Evolutionary conservation across 2,113 vertebrate genomes (phyloP).

Genomic region (Canis aureus): DNA sequence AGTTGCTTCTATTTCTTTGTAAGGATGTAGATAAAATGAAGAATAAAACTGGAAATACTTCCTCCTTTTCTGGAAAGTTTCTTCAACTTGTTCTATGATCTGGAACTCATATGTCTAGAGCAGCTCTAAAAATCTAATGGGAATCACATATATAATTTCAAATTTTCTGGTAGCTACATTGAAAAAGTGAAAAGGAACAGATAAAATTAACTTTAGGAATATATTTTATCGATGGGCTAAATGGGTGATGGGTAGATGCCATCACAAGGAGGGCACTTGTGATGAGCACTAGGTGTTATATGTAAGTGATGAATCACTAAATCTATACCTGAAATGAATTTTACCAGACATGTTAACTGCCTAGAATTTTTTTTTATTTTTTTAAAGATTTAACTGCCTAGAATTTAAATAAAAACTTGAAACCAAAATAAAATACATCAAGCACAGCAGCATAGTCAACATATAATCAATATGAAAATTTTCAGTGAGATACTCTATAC

Average conservation of each 20-base stretch:
- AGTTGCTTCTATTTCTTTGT: background rate
- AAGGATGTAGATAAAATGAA: background rate
- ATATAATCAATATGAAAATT: background rate
- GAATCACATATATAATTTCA: background rate
- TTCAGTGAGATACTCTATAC: background rate
- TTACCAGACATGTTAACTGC: background rate
- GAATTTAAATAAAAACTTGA: background rate
- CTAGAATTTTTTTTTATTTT: background rate
- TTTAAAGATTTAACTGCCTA: background rate
- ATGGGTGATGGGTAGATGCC: background rate
- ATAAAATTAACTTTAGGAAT: background rate
- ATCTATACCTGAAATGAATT: background rate
- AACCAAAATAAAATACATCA: background rate
- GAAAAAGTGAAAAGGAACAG: conserved; percentile 7
- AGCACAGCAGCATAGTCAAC: background rate
- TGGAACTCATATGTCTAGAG: background rate
- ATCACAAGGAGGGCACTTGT: background rate
- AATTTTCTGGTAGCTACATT: background rate
- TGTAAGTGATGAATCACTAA: background rate
- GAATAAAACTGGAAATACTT: conserved; percentile 30
- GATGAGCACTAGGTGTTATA: background rate
- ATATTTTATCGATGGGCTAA: background rate
- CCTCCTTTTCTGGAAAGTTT: background rate
- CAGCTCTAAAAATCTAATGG: background rate
- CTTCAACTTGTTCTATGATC: background rate